Base-by-base conservation (phyloP, 2,888 invertebrate species). In the Pherbina coryleti region DNA sequence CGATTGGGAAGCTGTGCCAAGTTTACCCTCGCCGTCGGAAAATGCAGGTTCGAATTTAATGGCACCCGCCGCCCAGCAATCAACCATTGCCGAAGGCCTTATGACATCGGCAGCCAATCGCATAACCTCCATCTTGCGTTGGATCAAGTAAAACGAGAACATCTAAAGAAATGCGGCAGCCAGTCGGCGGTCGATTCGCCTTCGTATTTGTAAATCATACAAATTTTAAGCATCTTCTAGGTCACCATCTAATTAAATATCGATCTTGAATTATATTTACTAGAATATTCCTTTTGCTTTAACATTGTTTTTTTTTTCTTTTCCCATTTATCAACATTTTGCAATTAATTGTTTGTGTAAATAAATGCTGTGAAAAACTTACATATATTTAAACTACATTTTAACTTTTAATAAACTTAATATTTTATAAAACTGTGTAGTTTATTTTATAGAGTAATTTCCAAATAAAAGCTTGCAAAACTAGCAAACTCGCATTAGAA, bases 31-130 rank as follows among this genome's bases (percentile, higher is more conserved):
- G 0, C 85, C 87, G 77, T 84, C 84, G 5, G 88, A 88, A 73
- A 78, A 87, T 34, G 81, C 80, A 4, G 85, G 86, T 75, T 82
- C 85, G 77, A 84, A 85, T 80, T 73, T 85, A 71, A 81, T 87
- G 79, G 81, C 85, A 67, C 82, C 86, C 51, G 77, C 81, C 73
- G 86, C 85, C 64, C 88, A 89, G 80, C 87, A 89, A 76, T 87
- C 90, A 81, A 92, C 93, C 90, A 92, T 94, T 81, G 94, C 94
- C 57, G 94, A 93, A 37, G 94, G 95, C 74, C 91, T 96, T 28
- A 93, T 96, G 84, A 94, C 94, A 77, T 95, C 96, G 84, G 95
- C 96, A 34, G 95, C 95, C 74, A 95, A 95, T 77, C 94, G 95
- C 81, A 91, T 97, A 82, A 94, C 94, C 64, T 96, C 96, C 77